Percentiles rank a stretch among this genome's conserved stretches.
phyloP scores from a whole-genome alignment of 1,140 invertebrate species.

The Cotesia chilonis region DNA sequence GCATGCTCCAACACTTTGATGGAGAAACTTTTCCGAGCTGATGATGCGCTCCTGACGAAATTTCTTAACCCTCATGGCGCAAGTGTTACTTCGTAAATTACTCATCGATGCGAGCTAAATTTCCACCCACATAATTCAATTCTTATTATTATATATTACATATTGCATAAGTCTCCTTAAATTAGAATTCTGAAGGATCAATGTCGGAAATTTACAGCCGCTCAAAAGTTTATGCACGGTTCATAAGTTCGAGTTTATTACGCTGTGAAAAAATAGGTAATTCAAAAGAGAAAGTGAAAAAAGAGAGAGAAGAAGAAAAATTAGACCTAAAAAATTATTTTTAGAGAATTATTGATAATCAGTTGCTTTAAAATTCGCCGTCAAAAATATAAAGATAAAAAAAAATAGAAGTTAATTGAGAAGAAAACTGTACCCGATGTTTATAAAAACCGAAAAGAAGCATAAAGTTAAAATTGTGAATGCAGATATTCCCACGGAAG shows the following conservation, averaged over 20 bases:
- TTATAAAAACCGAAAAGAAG: too few relatives aligned
- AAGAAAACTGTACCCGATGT: too few relatives aligned
- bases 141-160: background rate
- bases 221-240: background rate
- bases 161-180: slow-evolving; percentile 5
- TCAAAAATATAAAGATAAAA: too few relatives aligned
- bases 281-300: too few relatives aligned
- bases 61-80: slow-evolving; percentile 12
- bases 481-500: too few relatives aligned
- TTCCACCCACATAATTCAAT: slow-evolving; percentile 15
- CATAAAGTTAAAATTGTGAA: too few relatives aligned
- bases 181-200: slow-evolving; percentile 7
- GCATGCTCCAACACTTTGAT: slow-evolving; percentile 25
- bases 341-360: too few relatives aligned
- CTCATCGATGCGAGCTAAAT: slow-evolving; percentile 22
- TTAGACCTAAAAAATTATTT: too few relatives aligned
- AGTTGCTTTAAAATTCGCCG: too few relatives aligned
- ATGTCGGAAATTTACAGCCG: background rate
- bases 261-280: too few relatives aligned
- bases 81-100: slow-evolving; percentile 17
- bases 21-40: slow-evolving; percentile 20
- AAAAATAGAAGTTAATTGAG: too few relatives aligned
- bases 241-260: background rate
- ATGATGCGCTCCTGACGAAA: background rate
- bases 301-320: too few relatives aligned